phyloP scores from a whole-genome alignment of 2,888 invertebrate genomes.

The Philaethria dido region DNA sequence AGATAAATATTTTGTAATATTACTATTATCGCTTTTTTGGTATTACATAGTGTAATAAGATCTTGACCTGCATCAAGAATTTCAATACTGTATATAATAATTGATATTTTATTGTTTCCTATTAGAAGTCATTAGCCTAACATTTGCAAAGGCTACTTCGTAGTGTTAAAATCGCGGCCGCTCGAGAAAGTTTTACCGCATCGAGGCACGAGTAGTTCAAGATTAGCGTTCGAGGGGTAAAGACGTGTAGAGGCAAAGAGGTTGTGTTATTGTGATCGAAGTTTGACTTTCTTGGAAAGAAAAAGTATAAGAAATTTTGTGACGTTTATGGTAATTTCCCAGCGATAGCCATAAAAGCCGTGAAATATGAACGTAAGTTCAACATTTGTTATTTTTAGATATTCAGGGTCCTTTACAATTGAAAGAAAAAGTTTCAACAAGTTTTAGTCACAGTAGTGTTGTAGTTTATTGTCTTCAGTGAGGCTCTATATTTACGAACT shows the following conservation, averaged over 20 bases:
- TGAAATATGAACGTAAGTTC: conserved; percentile 47
- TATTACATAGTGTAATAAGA: not conserved
- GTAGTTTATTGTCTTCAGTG: conserved; percentile 1
- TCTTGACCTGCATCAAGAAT: not conserved
- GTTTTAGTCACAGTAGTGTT: conserved; percentile 19
- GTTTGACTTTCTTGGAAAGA: conserved; percentile 47
- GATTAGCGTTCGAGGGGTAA: conserved; percentile 24
- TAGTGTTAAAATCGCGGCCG: conserved; percentile 41
- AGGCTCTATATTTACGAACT: not conserved
- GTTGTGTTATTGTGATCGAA: conserved; percentile 46
- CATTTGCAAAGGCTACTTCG: conserved; percentile 32
- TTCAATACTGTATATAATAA: conserved; percentile 20
- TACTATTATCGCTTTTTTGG: not conserved
- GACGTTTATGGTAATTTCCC: conserved; percentile 45
- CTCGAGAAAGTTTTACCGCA: conserved; percentile 43
- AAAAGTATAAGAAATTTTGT: conserved; percentile 44
- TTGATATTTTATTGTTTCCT: conserved; percentile 26
- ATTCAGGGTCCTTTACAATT: conserved; percentile 31
- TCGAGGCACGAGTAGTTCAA: conserved; percentile 35
- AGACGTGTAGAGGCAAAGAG: conserved; percentile 35
- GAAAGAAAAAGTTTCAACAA: conserved; percentile 28
- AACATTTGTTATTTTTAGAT: conserved; percentile 22
- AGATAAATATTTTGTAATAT: too few species aligned
- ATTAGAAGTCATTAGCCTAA: conserved; percentile 32
- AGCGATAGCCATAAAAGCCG: conserved; percentile 28